A percentile compares a stretch with the other conserved stretches of the same genome.
phyloP scores from a whole-genome alignment of 1,140 invertebrate species.

The Drosophila pandora region DNA sequence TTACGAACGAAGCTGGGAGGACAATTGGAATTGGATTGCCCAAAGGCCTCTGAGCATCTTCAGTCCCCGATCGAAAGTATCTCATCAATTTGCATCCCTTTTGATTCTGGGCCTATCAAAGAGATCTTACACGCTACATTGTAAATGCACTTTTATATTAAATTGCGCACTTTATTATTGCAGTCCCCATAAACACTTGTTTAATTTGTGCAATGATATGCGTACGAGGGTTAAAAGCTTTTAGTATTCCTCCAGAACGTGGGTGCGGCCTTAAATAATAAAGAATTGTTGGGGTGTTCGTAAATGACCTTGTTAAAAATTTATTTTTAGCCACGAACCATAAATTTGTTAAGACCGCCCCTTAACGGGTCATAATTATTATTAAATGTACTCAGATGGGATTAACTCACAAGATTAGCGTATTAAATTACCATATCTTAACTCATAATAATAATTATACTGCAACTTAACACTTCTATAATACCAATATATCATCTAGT shows the following conservation, averaged over 20 bases:
- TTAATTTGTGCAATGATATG: slow-evolving; percentile 19
- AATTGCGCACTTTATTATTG: slow-evolving; percentile 38
- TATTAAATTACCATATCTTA: not conserved
- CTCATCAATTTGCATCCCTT: slow-evolving; percentile 33
- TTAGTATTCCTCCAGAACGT: slow-evolving; percentile 17
- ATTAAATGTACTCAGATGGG: not conserved
- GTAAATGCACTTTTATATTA: slow-evolving; percentile 35
- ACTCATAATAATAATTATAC: not conserved
- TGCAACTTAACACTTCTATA: not conserved
- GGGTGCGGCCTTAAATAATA: slow-evolving; percentile 23
- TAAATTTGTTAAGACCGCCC: not conserved
- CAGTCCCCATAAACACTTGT: slow-evolving; percentile 25
- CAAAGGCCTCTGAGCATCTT: slow-evolving; percentile 26
- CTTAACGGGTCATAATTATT: not conserved
- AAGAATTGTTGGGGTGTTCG: slow-evolving; percentile 3
- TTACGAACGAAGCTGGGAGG: slow-evolving; percentile 50
- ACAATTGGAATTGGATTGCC: slow-evolving; percentile 48
- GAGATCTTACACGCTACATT: slow-evolving; percentile 3
- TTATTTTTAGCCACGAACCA: not conserved
- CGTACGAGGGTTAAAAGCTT: slow-evolving; percentile 8
- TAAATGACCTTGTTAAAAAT: slow-evolving; percentile 7
- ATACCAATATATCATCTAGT: slow-evolving; percentile 3
- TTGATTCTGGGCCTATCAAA: slow-evolving; percentile 20
- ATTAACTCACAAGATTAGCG: not conserved
- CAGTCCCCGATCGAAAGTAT: not conserved